A percentile compares a stretch with the other conserved stretches of the same genome.
Conservation (phyloP, 2,888 invertebrate genomes). For the Coleophora flavipennella region DNA sequence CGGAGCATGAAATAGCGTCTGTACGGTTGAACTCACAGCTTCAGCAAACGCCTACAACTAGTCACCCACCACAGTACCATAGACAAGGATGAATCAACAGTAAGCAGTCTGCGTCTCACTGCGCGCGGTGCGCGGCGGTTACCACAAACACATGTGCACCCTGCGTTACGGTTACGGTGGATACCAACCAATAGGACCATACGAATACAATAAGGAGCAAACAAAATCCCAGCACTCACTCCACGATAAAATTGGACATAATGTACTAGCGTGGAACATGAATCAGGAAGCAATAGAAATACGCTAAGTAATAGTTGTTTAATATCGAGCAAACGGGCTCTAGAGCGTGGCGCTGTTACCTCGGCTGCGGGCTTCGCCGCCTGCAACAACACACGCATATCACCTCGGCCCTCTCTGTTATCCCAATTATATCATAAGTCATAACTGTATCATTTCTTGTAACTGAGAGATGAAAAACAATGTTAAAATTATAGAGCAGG, state of each 20-base stretch:
- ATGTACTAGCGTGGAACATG: conserved; percentile 58
- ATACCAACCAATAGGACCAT: conserved; percentile 53
- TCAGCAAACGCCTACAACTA: conserved; percentile 55
- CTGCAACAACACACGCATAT: conserved; percentile 75
- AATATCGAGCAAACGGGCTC: conserved; percentile 40
- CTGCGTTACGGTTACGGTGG: conserved; percentile 55
- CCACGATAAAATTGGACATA: conserved; percentile 53
- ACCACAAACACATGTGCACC: conserved; percentile 66
- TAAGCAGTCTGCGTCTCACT: conserved; percentile 45
- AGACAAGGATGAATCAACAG: conserved; percentile 51
- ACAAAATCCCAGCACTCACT: conserved; percentile 68
- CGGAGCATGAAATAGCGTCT: conserved; percentile 58
- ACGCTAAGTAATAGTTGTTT: conserved; percentile 39
- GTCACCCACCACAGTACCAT: conserved; percentile 60
- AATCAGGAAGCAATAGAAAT: conserved; percentile 68
- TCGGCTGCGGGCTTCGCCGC: conserved; percentile 80
- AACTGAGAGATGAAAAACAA: background rate
- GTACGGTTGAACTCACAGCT: conserved; percentile 47
- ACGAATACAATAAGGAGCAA: conserved; percentile 59
- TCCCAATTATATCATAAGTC: background rate
- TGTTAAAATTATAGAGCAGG: too few relatives aligned
- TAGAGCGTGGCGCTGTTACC: conserved; percentile 65
- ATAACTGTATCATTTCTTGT: conserved; percentile 3
- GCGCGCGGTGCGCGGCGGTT: conserved; percentile 39
- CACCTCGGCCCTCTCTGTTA: conserved; percentile 27